Base-by-base conservation (phyloP, 2,113 vertebrate species). In the Elephas maximus region DNA sequence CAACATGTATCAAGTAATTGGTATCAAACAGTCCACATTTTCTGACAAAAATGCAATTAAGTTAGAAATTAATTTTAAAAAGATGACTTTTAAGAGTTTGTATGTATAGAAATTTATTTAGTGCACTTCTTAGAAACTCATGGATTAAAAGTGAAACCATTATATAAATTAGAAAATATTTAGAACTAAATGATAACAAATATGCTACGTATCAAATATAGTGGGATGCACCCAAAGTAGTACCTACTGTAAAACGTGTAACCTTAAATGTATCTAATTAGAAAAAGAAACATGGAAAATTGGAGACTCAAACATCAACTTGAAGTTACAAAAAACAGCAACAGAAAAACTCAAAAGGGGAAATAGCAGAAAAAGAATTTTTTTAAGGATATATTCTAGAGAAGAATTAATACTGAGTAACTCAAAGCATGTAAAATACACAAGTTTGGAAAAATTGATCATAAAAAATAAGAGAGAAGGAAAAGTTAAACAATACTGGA, bases 41-140 rank as follows among this genome's bases (percentile, higher is more conserved):
- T 92, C 69, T 95, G 23, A 30, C 24, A 80, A 85, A 81, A 28
- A 88, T 69, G 11, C 4, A 41, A 69, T 45, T 78, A 63, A 73
- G 15, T 84, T 78, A 78, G 37, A 90, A 84, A 92, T n/a, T 53
- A 62, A 95, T 81, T 76, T 86, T 26, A 3, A 80, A 85, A 45
- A 86, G 86, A 45, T 53, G 45, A 74, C 28, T 69, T 24, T 63
- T 41, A 62, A 67, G 37, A 71, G n/a, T 41, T 2, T 37, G 62
- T 51, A 48, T 33, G 26, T 12, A 86, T 23, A 93, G 15, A 88
- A 74, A 67, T 62, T 62, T 45, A 73, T 48, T 82, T 60, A 63
- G 57, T 69, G 17, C 3, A 57, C 8, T 69, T 15, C 71, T 77
- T 71, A 62, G 78, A 78, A 84, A 92, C 12, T 37, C 48, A 82